These are phyloP conservation scores for Hypotaenidia philippensis DNA, from an alignment of 2,797 vertebrate species.

Conservation along the genomic window DNA sequence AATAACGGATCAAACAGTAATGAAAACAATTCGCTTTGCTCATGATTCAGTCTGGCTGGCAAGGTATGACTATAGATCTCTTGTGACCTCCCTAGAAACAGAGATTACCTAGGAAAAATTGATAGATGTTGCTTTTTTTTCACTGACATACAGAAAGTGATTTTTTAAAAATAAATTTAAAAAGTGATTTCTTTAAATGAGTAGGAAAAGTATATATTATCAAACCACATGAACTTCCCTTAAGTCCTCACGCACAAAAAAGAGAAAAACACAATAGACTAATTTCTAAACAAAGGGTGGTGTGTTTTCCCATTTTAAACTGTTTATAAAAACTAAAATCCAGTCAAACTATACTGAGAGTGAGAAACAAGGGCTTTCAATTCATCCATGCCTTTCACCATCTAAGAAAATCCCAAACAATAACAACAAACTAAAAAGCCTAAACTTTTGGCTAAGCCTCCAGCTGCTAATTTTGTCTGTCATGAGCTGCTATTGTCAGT, in stretches of 20 bases:
- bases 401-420: conserved; percentile 70
- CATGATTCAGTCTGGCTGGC: neutral
- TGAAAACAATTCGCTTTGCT: neutral
- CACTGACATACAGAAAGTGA: neutral
- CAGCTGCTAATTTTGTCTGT: conserved; percentile 69
- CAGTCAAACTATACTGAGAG: neutral
- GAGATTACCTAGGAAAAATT: neutral
- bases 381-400: conserved; percentile 47
- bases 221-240: neutral
- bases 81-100: neutral
- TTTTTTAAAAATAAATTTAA: neutral
- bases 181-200: neutral
- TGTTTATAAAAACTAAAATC: conserved; percentile 36
- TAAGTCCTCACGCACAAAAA: neutral
- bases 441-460: conserved; percentile 37
- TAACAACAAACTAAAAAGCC: conserved; percentile 21
- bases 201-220: neutral
- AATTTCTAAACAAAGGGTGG: conserved; percentile 44
- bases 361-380: conserved; percentile 27
- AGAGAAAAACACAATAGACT: conserved; percentile 16
- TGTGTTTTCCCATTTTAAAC: conserved; percentile 22
- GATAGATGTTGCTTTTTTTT: neutral
- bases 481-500: conserved; percentile 59
- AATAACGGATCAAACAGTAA: neutral
- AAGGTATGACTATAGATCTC: neutral